Evolutionary conservation across 2,113 vertebrate species (phyloP).

Genomic region (Neolamprologus toae): DNA sequence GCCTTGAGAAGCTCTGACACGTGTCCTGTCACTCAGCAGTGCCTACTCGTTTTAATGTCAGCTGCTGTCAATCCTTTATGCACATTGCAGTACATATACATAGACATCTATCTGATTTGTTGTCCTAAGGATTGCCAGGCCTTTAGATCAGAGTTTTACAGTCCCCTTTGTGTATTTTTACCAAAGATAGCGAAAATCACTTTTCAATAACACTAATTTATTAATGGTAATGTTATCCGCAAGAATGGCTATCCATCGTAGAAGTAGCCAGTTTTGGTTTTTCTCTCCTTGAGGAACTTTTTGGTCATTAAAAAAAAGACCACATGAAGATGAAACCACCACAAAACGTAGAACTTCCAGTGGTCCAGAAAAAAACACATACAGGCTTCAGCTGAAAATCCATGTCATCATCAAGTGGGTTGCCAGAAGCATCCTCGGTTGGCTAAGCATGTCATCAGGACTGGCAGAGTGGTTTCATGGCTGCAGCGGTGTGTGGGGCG

Average conservation of each 20-base stretch:
- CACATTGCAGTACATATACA: neutral
- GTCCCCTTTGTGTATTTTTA: neutral
- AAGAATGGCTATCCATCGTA: neutral
- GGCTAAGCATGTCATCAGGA: neutral
- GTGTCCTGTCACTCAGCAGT: neutral
- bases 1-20: neutral
- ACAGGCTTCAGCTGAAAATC: neutral
- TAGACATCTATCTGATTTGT: neutral
- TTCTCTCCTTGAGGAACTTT: neutral
- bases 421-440: neutral
- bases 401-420: neutral
- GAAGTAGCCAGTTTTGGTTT: neutral
- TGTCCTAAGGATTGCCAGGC: neutral
- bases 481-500: neutral
- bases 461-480: neutral
- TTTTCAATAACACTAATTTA: neutral
- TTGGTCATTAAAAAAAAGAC: neutral
- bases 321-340: neutral
- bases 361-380: neutral
- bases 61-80: neutral
- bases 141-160: neutral
- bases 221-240: fast-evolving
- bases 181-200: fast-evolving
- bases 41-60: neutral
- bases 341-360: neutral